These are phyloP conservation scores for Cephalotes varians DNA, from an alignment of 2,888 invertebrate genomes.

Conservation along the genomic window DNA sequence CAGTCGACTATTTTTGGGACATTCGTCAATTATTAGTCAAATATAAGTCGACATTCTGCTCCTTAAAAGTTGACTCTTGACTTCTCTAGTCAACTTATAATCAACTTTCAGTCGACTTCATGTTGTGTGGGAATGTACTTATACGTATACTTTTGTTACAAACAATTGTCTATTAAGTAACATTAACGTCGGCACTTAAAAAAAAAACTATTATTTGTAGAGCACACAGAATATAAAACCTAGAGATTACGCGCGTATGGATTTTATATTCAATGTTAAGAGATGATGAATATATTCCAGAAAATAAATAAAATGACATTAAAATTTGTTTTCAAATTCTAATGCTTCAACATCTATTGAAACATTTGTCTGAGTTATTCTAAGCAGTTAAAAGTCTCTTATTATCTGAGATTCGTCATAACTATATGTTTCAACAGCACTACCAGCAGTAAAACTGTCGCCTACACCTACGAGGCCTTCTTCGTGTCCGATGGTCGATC, in stretches of 20 bases:
- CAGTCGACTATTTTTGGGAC: too few species aligned
- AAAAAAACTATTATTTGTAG: background rate
- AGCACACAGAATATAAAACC: background rate
- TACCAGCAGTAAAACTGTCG: conserved; percentile 90
- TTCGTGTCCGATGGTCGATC: conserved; percentile 95
- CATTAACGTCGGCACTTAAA: background rate
- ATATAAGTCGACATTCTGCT: too few species aligned
- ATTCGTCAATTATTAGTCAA: too few species aligned
- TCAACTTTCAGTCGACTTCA: too few species aligned
- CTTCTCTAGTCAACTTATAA: too few species aligned
- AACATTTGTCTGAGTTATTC: background rate
- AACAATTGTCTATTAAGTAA: background rate
- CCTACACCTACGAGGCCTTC: conserved; percentile 96
- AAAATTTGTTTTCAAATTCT: background rate
- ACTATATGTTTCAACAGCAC: conserved; percentile 45
- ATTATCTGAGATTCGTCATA: background rate
- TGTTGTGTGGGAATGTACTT: too few species aligned
- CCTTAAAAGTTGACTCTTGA: too few species aligned
- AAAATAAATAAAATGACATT: background rate
- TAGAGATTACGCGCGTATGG: background rate
- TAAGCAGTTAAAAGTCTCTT: background rate
- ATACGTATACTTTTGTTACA: background rate
- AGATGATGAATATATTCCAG: background rate
- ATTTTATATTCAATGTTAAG: background rate
- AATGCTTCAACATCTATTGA: background rate